phyloP scores from a whole-genome alignment of 2,888 invertebrate species.

The Ophion costatus region DNA sequence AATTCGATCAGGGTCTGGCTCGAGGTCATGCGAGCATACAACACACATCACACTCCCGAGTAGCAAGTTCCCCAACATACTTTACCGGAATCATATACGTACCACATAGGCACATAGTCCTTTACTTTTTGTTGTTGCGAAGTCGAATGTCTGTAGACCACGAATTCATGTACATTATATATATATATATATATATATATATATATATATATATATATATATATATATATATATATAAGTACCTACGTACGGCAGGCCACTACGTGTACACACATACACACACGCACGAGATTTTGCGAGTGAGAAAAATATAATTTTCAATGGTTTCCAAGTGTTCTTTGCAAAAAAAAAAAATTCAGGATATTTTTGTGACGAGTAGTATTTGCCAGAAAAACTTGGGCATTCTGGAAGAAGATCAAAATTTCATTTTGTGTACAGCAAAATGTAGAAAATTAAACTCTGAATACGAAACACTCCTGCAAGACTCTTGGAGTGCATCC shows the following conservation, averaged over 20 bases:
- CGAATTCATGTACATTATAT: background rate
- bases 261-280: too few relatives aligned
- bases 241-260: background rate
- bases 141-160: slow-evolving; percentile 19
- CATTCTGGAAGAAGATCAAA: too few relatives aligned
- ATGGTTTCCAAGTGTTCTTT: too few relatives aligned
- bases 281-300: too few relatives aligned
- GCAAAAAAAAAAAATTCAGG: too few relatives aligned
- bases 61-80: slow-evolving; percentile 35
- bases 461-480: too few relatives aligned
- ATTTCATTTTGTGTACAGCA: too few relatives aligned
- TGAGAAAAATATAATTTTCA: too few relatives aligned
- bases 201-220: slow-evolving; percentile 6
- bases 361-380: too few relatives aligned
- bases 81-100: slow-evolving; percentile 6
- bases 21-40: slow-evolving; percentile 65
- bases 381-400: too few relatives aligned
- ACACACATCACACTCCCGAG: slow-evolving; percentile 27
- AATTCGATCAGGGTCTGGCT: slow-evolving; percentile 70
- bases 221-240: slow-evolving; percentile 16
- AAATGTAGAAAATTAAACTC: too few relatives aligned
- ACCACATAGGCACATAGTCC: background rate
- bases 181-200: slow-evolving; percentile 15
- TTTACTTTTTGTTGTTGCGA: slow-evolving; percentile 36
- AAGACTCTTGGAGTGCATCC: too few relatives aligned